These are phyloP conservation scores for Phortica magna DNA, from an alignment of 2,888 invertebrate species.

Conservation along the genomic window DNA sequence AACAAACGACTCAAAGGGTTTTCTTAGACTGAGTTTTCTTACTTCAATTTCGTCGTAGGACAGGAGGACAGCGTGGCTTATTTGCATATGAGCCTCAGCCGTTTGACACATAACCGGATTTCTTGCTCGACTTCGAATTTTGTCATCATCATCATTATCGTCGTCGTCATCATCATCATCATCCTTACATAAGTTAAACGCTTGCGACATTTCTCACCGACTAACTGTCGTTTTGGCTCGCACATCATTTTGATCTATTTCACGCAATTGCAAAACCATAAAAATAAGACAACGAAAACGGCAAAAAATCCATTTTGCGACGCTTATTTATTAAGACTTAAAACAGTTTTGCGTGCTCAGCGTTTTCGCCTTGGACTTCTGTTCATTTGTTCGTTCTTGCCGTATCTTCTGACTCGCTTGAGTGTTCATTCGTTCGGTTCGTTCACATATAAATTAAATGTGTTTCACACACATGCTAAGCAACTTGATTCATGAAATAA, in stretches of 20 bases:
- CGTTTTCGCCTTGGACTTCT: constrained; percentile 43
- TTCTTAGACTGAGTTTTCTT: too few species aligned
- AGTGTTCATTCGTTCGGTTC: constrained; percentile 23
- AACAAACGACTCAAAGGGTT: constrained; percentile 9
- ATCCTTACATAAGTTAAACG: constrained; percentile 31
- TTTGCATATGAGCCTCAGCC: constrained; percentile 17
- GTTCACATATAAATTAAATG: constrained; percentile 70
- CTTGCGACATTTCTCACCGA: constrained; percentile 14
- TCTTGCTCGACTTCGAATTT: constrained; percentile 11
- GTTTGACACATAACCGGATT: constrained; percentile 37
- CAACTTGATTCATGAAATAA: constrained; percentile 69
- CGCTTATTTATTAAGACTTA: constrained; percentile 30
- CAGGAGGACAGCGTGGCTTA: neutral
- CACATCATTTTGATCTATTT: constrained; percentile 68
- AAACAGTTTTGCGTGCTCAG: constrained; percentile 43
- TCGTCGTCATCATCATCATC: neutral
- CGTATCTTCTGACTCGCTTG: too few species aligned
- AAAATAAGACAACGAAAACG: constrained; percentile 8
- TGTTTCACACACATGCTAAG: constrained; percentile 61
- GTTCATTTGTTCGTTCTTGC: neutral
- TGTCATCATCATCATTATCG: too few species aligned
- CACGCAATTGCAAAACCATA: constrained; percentile 48
- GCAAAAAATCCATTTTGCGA: constrained; percentile 55
- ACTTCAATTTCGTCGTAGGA: constrained; percentile 3
- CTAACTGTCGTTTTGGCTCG: neutral